A percentile compares a stretch with the other conserved stretches of the same genome.
Evolutionary conservation across 2,888 invertebrate genomes (phyloP).

Genomic region (Panzeria rudis): DNA sequence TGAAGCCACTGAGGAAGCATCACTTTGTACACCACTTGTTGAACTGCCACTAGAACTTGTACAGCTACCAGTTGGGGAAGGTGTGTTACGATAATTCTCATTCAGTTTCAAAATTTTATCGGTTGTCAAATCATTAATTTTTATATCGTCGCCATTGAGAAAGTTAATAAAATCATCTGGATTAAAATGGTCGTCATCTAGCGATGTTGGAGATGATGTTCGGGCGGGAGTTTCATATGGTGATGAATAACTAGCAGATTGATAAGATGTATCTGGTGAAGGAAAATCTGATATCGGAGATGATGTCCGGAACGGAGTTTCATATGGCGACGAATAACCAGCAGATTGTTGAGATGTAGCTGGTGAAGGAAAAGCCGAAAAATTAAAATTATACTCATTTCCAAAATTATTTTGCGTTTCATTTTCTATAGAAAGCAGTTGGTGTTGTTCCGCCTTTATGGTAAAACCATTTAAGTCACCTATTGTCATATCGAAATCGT

Average conservation of each 20-base stretch:
- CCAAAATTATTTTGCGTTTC: constrained; percentile 37
- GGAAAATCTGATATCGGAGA: constrained; percentile 69
- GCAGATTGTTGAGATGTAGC: background rate
- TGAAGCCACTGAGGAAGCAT: constrained; percentile 75
- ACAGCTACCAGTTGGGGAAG: constrained; percentile 81
- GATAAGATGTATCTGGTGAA: constrained; percentile 72
- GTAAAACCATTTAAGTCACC: constrained; percentile 36
- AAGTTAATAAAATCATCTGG: constrained; percentile 80
- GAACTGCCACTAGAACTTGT: constrained; percentile 78
- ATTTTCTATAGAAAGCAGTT: constrained; percentile 1
- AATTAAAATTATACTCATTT: constrained; percentile 72
- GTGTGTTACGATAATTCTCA: constrained; percentile 77
- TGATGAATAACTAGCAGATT: constrained; percentile 57
- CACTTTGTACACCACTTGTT: constrained; percentile 79
- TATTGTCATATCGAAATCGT: constrained; percentile 53
- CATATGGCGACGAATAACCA: background rate
- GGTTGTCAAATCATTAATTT: constrained; percentile 75
- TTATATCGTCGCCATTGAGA: constrained; percentile 76
- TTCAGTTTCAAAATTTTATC: constrained; percentile 68
- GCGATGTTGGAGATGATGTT: constrained; percentile 72
- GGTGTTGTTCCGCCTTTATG: background rate
- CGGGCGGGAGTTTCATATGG: constrained; percentile 68
- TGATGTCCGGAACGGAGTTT: background rate
- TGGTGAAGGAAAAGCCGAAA: constrained; percentile 68
- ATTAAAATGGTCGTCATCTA: constrained; percentile 76